Base-by-base conservation (phyloP, 23 tunicate genomes). In the Aplidium turbinatum region DNA sequence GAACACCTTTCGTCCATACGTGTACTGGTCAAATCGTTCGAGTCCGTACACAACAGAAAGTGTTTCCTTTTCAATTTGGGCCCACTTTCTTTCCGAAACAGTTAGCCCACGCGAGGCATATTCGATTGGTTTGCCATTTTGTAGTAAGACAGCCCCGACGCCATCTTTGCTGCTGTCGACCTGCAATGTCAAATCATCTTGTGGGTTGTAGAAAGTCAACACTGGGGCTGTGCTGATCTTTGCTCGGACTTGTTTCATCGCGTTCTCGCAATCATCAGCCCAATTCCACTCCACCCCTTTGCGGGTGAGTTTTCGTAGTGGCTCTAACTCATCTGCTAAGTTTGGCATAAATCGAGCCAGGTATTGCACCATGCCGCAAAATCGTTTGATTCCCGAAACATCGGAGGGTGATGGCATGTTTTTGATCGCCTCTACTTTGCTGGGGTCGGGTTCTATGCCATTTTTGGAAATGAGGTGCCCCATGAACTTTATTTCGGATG, bases 1-100 rank as follows among this genome's bases (percentile, higher is more conserved):
- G 25, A 34, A 20, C 6, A 73, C 79, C 6, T 55, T 56, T 4
- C 79, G 66, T 2, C 68, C 79, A 73, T 73, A 73, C 47, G 79
- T 73, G 47, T 55, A 73, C 28, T 73, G 79, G 48, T 73, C 66
- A 23, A 73, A 73, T 19, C 29, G 45, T 23, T 54, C 79, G 4
- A 73, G 33, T 3, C 79, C 76, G 25, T 7, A 73, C 33, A 73
- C 79, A 32, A 73, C 68, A 5, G 66, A 40, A 11, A 71, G 28
- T 3, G 29, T 34, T 56, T 54, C 67, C 13, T 73, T 73, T 73
- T 56, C 79, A 3, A 73, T 73, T 46, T 55, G 67, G 4, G 74
- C 74, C n/a, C n/a, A n/a, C n/a, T n/a, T n/a, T n/a, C n/a, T n/a
- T n/a, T 30, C 74, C 18, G 56, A 5, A 5, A 6, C 9, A 9